Evolutionary conservation across 2,888 invertebrate genomes (phyloP), one percentile per base, ranked within the genome.

Genomic region (Drosophila buzzatii): DNA sequence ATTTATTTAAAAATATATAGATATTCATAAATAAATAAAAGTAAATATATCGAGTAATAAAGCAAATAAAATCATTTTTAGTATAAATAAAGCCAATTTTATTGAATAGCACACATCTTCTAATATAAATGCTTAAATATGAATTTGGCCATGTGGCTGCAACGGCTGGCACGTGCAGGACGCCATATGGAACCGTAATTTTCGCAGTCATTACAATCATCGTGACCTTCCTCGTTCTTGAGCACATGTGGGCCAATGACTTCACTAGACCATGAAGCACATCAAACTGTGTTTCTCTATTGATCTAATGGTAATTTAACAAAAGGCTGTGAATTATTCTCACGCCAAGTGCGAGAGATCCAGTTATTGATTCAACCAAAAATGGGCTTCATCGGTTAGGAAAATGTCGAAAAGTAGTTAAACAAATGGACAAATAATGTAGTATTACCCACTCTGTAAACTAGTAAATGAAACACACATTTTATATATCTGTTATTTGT

Each of bases 401-500:
- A 37, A 14, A 37, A 37, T 16, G 6, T 39, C 4, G 37, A 16
- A 5, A 37, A 23, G 23, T 23, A 23, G 23, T 23, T 23, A 35
- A 9, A 41, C 8, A n/a, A n/a, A n/a, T 3, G 3, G 8, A n/a
- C 12, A 35, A n/a, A 41, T n/a, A 8, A n/a, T 8, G 41, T 2
- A n/a, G 9, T n/a, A n/a, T 3, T n/a, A 2, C 39, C 39, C 7
- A 3, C n/a, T 41, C n/a, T n/a, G n/a, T 10, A n/a, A 42, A 5
- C 10, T 4, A 9, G 4, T 18, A 18, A 42, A 10, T 1, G 10
- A 18, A 42, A 42, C 42, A 18, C 10, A 7, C 3, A 18, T 18
- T 18, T 8, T 23, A 18, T 42, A 6, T 1, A 42, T 42, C 14
- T 67, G 61, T 69, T 73, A 80, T 72, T 73, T 80, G 60, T 80